Evolutionary conservation across 2,113 vertebrate species (phyloP).

Genomic region (Platichthys flesus): DNA sequence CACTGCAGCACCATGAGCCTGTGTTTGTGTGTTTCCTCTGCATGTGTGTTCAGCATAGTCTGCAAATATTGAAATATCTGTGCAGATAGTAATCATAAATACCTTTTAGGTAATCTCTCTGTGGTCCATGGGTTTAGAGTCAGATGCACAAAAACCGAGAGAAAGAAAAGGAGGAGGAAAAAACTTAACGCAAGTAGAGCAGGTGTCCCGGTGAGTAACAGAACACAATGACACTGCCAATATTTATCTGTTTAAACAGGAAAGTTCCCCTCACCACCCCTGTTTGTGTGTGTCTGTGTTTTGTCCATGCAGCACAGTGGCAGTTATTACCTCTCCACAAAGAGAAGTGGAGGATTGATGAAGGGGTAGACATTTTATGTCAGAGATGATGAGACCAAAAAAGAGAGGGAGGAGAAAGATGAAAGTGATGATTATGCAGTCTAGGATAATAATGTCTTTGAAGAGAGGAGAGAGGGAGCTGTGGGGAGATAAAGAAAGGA

Average conservation of each 20-base stretch:
- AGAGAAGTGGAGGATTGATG: conserved; percentile 5
- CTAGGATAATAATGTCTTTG: conserved; percentile 27
- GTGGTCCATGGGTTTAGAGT: neutral
- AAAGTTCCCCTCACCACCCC: conserved; percentile 7
- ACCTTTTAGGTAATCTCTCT: neutral
- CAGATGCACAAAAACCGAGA: neutral
- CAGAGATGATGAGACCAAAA: conserved; percentile 7
- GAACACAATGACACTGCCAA: conserved; percentile 35
- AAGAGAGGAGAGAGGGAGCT: conserved; percentile 10
- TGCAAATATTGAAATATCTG: too few relatives aligned
- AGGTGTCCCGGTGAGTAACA: conserved; percentile 52
- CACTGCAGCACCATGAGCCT: conserved; percentile 1
- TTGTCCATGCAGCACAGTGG: conserved; percentile 23
- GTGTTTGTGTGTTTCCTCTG: conserved; percentile 1
- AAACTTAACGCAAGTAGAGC: neutral
- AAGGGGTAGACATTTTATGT: conserved; percentile 26
- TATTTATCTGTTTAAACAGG: conserved; percentile 45
- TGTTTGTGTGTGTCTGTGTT: conserved; percentile 13
- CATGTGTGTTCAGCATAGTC: too few relatives aligned
- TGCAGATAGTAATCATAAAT: too few relatives aligned
- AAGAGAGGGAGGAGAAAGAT: conserved; percentile 29
- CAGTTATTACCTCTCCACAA: conserved; percentile 20
- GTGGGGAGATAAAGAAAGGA: conserved; percentile 5
- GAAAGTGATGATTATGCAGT: conserved; percentile 23
- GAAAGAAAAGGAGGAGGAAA: neutral